Conservation (phyloP, 2,888 invertebrate species). For the Philaethria dido region DNA sequence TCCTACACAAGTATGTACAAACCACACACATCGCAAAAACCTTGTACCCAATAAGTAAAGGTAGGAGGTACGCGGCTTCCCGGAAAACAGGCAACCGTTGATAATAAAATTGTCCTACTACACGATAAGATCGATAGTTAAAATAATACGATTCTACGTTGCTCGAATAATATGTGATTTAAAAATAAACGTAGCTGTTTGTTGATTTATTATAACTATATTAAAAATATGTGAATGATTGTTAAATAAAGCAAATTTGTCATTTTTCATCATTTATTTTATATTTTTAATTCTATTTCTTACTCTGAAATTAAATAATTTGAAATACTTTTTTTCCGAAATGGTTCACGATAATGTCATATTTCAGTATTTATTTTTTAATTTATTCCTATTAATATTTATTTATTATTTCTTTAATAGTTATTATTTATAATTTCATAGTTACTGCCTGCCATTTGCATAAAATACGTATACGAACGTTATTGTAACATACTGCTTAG, state of each 20-base stretch:
- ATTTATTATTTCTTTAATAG: not conserved
- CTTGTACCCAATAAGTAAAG: conserved; percentile 25
- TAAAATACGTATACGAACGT: not conserved
- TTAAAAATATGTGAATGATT: no score
- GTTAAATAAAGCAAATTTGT: no score
- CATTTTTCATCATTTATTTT: no score
- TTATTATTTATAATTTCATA: not conserved
- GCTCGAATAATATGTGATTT: conserved; percentile 12
- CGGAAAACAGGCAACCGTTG: conserved; percentile 30
- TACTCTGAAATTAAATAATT: no score
- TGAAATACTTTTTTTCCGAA: no score
- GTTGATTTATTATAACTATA: not conserved
- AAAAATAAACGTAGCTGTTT: not conserved
- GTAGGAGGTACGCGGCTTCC: conserved; percentile 25
- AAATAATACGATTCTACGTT: conserved; percentile 29
- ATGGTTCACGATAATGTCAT: no score
- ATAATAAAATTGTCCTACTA: conserved; percentile 35
- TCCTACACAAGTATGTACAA: not conserved
- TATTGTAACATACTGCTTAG: conserved; percentile 20
- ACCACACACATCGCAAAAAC: not conserved
- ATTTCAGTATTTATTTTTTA: not conserved
- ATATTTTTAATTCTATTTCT: no score
- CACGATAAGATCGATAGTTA: conserved; percentile 36
- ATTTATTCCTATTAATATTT: not conserved
- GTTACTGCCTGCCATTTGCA: not conserved